Base-by-base conservation (phyloP, 2,113 vertebrate genomes). In the Sinocyclocheilus maitianheensis region DNA sequence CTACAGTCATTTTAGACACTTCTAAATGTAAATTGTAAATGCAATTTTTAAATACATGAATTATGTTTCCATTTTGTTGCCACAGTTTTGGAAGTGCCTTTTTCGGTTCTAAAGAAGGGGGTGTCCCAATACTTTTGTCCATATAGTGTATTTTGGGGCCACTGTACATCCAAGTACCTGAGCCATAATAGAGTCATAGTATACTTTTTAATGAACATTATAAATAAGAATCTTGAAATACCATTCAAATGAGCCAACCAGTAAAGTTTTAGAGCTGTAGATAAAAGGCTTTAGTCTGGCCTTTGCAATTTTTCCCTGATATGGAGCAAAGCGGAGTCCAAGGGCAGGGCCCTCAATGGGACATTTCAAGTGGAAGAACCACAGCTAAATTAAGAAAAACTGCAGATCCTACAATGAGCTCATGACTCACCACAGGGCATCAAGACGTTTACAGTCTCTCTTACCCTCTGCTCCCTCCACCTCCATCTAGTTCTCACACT, bases 311-410 rank as follows among this genome's bases (percentile, higher is more conserved):
- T 63, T 79, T 65, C 37, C 79, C 60, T 87, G 74, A 84, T 78
- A 84, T 71, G 81, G 48, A 80, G 84, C 51, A 43, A 62, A 71
- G 51, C 24, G 22, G 24, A 62, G 67, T 77, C 43, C 77, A 63
- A 85, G 87, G 88, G 88, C 81, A 43, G 77, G 81, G 88, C 85
- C 74, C 78, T 80, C 40, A 3, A 40, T 79, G 87, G 80, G 87
- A 86, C 78, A 83, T 78, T 77, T 72, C 22, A 37, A 63, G 77
- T 71, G 81, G 87, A 84, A 86, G 58, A 84, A 77, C 77, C 85
- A 24, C 87, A 90, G 78, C 85, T 79, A 85, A 89, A 88, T 78
- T 26, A 18, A 81, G 89, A 55, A 62, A 77, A 87, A 80, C 79
- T 86, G 77, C 67, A 77, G 62, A 76, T 77, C 87, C 62, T 76